Evolutionary conservation across 2,113 vertebrate species (phyloP), one percentile per base, ranked within the genome.

Genomic region (Petaurus breviceps): DNA sequence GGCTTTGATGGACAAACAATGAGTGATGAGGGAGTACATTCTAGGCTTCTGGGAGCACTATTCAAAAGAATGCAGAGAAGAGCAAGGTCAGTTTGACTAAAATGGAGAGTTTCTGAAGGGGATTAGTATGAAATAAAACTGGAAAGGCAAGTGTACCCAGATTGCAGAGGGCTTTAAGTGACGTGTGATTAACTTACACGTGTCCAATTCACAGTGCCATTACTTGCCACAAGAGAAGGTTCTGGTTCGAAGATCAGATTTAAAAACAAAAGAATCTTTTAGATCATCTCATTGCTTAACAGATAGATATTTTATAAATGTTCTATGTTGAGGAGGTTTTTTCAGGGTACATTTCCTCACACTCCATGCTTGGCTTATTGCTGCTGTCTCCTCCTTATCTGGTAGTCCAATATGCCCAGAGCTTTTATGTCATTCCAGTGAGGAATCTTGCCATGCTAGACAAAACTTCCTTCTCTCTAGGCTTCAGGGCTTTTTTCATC

Each of bases 401-500:
- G n/a, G n/a, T 43, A 43, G 68, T 84, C n/a, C n/a, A 84, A 43
- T 43, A 43, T 43, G 37, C n/a, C 68, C n/a, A 84, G 68, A 8
- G 61, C 3, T 37, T 10, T 84, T 84, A 43, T 43, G 19, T 23
- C 68, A 84, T 84, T 43, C 68, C n/a, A 43, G 68, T 43, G 68
- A 84, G 68, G 68, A 84, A 84, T 84, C 68, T 84, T 84, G 37
- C n/a, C 19, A n/a, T 23, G 2, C 52, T 90, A 94, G 61, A 89
- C 0, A 91, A 95, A 93, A 25, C n/a, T 61, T 31, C 43, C 8
- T 92, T 57, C 43, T 68, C 28, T 47, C 95, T 51, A n/a, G 24
- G 68, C 68, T 84, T 84, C n/a, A 23, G 68, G n/a, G n/a, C 68
- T 84, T 84, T 43, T 84, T 84, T 94, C 90, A 90, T 94, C 92